Conservation (phyloP, 2,113 vertebrate species). For the Pica pica region DNA sequence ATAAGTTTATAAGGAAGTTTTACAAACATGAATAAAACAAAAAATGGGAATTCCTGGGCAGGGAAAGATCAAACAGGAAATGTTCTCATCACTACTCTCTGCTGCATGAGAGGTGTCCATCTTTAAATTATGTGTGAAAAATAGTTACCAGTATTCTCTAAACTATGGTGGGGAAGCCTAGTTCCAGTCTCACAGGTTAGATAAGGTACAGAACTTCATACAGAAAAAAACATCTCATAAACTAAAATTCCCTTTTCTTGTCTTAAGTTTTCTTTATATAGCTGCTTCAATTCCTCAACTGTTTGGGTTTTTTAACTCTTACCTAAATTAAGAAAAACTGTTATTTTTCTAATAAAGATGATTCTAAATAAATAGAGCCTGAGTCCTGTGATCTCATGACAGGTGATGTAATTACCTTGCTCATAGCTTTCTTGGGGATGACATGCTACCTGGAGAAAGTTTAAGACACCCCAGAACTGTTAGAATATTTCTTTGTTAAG, state of each 20-base stretch:
- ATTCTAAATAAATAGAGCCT: background rate
- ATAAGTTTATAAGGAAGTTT: too few relatives aligned
- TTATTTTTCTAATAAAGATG: background rate
- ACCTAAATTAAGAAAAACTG: background rate
- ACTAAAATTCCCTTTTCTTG: background rate
- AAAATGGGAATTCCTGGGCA: background rate
- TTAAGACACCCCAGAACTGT: background rate
- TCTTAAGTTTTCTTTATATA: background rate
- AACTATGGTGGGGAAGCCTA: background rate
- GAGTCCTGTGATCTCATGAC: background rate
- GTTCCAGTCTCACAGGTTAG: background rate
- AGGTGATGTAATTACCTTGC: background rate
- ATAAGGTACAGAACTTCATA: background rate
- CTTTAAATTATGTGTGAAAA: background rate
- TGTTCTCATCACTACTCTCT: background rate
- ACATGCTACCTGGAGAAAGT: background rate
- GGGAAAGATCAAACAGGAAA: background rate
- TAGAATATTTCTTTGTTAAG: background rate
- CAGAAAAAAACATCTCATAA: background rate
- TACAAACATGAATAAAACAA: background rate
- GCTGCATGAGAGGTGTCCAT: background rate
- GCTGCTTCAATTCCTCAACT: background rate
- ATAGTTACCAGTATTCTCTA: background rate
- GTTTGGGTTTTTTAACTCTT: background rate
- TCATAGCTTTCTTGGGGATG: background rate